phyloP scores from a whole-genome alignment of 2,797 vertebrate species.

The Brachymystax lenok region DNA sequence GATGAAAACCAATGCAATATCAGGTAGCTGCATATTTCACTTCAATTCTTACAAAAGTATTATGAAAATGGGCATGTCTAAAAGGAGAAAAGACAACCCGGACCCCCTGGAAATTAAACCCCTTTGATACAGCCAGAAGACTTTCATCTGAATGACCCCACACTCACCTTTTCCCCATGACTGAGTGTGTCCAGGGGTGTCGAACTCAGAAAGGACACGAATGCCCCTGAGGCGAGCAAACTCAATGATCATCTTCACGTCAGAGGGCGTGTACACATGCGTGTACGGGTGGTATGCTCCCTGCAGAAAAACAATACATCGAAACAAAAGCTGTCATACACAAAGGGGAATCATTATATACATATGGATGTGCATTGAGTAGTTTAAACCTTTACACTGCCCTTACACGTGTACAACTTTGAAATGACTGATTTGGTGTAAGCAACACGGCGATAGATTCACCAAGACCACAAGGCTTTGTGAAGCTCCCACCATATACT shows the following conservation, averaged over 20 bases:
- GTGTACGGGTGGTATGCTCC: constrained; percentile 88
- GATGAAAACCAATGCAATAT: background rate
- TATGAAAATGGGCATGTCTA: too few species aligned
- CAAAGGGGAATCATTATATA: too few species aligned
- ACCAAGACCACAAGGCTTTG: background rate
- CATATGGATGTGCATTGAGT: too few species aligned
- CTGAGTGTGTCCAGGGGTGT: constrained; percentile 89
- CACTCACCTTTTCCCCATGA: constrained; percentile 93
- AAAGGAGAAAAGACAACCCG: background rate
- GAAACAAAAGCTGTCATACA: too few species aligned
- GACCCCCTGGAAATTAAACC: background rate
- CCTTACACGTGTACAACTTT: too few species aligned
- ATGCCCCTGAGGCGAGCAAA: constrained; percentile 91
- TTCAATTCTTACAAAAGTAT: background rate
- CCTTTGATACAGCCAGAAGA: background rate
- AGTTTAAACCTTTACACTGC: too few species aligned
- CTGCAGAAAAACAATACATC: constrained; percentile 58
- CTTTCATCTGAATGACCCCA: background rate
- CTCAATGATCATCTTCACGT: constrained; percentile 86
- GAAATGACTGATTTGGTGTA: background rate
- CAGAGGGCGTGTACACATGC: constrained; percentile 86
- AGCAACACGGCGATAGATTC: background rate
- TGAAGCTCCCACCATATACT: background rate
- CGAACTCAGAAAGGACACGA: constrained; percentile 91
- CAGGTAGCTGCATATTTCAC: background rate